Base-by-base conservation (phyloP, 2,888 invertebrate genomes). In the Zygogramma bicolorata region DNA sequence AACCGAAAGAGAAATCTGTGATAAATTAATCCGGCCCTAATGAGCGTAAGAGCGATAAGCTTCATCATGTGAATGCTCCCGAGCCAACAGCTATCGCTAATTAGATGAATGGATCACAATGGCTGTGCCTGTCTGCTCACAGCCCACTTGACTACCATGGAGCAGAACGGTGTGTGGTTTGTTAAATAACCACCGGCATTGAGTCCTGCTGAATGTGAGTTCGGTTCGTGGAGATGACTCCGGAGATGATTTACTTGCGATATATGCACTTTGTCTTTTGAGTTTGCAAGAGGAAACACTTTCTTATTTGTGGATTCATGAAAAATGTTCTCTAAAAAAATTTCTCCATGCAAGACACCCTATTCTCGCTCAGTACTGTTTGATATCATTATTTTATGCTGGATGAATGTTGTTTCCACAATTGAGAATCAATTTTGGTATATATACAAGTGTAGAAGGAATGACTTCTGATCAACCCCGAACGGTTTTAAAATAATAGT, bases 11-110 rank as follows among this genome's bases (percentile, higher is more conserved):
- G 78, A 73, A 68, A 74, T 72, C 74, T 79, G 85, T 87, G 87
- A 87, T 87, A 85, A 86, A 87, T 87, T 87, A 87, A 87, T 87
- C 86, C 86, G 79, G 83, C 85, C 84, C 86, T 87, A 87, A 87
- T 87, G 86, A 87, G 86, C 85, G 86, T 87, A 86, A 87, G 86
- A 87, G 86, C 86, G 87, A 87, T 87, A 87, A 87, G 86, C 86
- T 86, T 86, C 84, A 83, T 29, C 86, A 84, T 85, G 85, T 85
- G 86, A 86, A 85, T 86, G 85, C 86, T 82, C 83, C 84, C 81
- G 85, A 86, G 84, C 86, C 82, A 83, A 84, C 81, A 83, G 85
- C 85, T 84, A 84, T 85, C 84, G 84, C 86, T 87, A 87, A 87
- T 87, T 87, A 87, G 86, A 86, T 86, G 86, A 87, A 87, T 86